These are phyloP conservation scores for Andrena bicolor DNA, from an alignment of 2,888 invertebrate species.

Conservation along the genomic window DNA sequence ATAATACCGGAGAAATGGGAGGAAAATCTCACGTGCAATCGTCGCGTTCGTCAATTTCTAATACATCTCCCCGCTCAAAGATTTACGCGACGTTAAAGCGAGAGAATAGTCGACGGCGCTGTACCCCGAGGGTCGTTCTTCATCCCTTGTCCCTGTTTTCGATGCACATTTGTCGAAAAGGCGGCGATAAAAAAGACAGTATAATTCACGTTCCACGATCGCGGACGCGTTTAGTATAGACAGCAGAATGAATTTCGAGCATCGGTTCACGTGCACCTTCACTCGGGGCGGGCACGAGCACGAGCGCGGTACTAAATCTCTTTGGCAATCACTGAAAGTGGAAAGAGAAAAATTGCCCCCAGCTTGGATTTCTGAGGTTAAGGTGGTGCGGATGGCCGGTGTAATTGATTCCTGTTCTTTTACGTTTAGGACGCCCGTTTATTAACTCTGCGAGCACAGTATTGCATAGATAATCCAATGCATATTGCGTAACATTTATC, in stretches of 20 bases:
- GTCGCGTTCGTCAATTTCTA: not conserved
- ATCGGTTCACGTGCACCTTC: constrained; percentile 66
- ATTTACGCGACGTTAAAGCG: constrained; percentile 8
- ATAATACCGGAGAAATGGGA: constrained; percentile 6
- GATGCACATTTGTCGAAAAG: not conserved
- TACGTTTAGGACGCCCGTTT: constrained; percentile 43
- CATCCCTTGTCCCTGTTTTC: not conserved
- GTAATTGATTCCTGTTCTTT: constrained; percentile 68
- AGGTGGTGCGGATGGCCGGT: constrained; percentile 48
- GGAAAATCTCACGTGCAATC: constrained; percentile 3
- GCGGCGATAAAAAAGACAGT: not conserved
- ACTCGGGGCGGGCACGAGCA: constrained; percentile 67
- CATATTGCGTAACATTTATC: constrained; percentile 19
- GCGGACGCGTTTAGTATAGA: constrained; percentile 44
- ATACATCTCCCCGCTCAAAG: not conserved
- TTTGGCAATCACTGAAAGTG: constrained; percentile 80
- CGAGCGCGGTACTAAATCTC: constrained; percentile 78
- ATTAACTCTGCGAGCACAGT: constrained; percentile 27
- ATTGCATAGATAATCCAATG: constrained; percentile 2
- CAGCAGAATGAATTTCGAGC: constrained; percentile 67
- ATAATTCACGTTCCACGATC: constrained; percentile 45
- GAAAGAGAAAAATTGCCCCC: constrained; percentile 74
- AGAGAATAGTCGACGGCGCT: not conserved
- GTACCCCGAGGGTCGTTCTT: not conserved
- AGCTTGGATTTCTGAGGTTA: constrained; percentile 69